Evolutionary conservation across 1,140 invertebrate genomes (phyloP).

Genomic region (Pseudomyrmex dendroicus): DNA sequence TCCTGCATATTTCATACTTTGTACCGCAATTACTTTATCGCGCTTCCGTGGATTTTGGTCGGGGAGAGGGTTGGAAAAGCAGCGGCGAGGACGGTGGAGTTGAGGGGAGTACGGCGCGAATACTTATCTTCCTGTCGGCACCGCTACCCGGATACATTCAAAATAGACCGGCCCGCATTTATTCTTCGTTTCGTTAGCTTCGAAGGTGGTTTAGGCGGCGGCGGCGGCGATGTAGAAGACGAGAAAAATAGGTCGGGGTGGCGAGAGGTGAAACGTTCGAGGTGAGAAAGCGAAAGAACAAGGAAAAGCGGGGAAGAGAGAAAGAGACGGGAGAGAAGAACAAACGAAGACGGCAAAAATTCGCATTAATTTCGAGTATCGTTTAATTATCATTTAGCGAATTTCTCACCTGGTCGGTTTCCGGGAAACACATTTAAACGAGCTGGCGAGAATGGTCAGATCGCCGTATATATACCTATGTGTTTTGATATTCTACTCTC

Average conservation of each 20-base stretch:
- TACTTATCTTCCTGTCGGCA: conserved; percentile 72
- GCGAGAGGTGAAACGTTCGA: conserved; percentile 30
- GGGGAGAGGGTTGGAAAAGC: conserved; percentile 36
- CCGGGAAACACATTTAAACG: background rate
- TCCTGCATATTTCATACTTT: conserved; percentile 79
- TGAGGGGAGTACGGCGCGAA: conserved; percentile 43
- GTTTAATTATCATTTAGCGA: conserved; percentile 14
- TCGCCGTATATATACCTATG: background rate
- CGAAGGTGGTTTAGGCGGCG: conserved; percentile 15
- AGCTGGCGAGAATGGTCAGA: background rate
- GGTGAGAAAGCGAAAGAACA: background rate
- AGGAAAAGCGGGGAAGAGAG: background rate
- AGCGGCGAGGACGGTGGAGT: conserved; percentile 6
- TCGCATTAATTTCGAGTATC: conserved; percentile 39
- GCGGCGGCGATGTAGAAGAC: background rate
- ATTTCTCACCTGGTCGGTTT: background rate
- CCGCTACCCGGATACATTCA: conserved; percentile 57
- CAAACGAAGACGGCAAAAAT: background rate
- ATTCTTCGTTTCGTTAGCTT: conserved; percentile 59
- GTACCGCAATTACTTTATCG: conserved; percentile 76
- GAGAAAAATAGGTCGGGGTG: conserved; percentile 48
- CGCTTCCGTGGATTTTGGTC: conserved; percentile 72
- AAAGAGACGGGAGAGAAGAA: no score
- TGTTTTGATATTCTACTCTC: background rate
- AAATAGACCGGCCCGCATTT: conserved; percentile 54